phyloP scores from a whole-genome alignment of 2,797 vertebrate genomes.

The Microctenopoma steveboyesi region DNA sequence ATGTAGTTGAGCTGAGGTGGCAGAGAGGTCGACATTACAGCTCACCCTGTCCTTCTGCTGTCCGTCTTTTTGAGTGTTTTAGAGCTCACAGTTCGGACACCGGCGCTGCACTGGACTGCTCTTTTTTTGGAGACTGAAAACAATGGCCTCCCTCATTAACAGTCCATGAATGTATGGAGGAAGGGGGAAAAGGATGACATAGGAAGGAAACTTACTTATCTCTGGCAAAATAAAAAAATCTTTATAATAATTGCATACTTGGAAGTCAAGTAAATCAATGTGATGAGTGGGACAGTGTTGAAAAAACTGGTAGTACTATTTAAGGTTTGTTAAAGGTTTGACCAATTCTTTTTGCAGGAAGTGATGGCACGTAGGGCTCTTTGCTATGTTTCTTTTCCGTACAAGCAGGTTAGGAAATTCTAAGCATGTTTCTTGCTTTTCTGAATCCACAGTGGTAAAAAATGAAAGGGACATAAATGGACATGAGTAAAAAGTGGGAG shows the following conservation, averaged over 20 bases:
- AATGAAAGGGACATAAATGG: constrained; percentile 31
- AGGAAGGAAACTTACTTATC: constrained; percentile 52
- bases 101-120: constrained; percentile 32
- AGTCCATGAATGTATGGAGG: constrained; percentile 35
- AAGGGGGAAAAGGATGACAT: not conserved
- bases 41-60: constrained; percentile 57
- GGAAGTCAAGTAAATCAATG: constrained; percentile 46
- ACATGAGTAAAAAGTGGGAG: constrained; percentile 29
- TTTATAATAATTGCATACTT: too few species aligned
- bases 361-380: constrained; percentile 36
- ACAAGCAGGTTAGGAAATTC: constrained; percentile 30
- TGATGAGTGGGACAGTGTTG: constrained; percentile 65
- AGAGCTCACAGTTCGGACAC: constrained; percentile 24
- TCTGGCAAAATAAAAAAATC: constrained; percentile 56
- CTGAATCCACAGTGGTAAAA: constrained; percentile 22
- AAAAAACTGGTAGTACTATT: constrained; percentile 64
- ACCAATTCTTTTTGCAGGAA: constrained; percentile 67
- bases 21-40: constrained; percentile 52
- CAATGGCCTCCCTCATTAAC: constrained; percentile 38
- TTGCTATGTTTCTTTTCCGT: constrained; percentile 50
- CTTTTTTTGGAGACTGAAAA: constrained; percentile 31
- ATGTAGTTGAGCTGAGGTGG: constrained; percentile 52
- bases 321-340: constrained; percentile 70
- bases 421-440: constrained; percentile 25
- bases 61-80: constrained; percentile 45